Evolutionary conservation across 2,888 invertebrate species (phyloP).

Genomic region (Metellina segmentata): DNA sequence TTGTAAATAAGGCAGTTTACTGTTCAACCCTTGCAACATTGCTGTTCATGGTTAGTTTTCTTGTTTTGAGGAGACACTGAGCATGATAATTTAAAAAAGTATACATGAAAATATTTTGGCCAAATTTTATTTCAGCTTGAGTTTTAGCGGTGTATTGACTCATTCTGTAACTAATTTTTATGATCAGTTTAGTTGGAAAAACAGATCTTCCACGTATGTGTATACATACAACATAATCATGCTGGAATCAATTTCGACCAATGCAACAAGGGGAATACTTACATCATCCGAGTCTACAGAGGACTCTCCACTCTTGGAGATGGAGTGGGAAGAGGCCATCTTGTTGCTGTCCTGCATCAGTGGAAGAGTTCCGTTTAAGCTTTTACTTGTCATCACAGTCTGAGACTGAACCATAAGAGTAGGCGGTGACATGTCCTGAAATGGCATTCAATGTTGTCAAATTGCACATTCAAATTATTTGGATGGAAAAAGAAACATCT

Average conservation of each 20-base stretch:
- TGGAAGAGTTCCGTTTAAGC: slow-evolving; percentile 44
- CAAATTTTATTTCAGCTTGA: background rate
- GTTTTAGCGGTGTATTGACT: background rate
- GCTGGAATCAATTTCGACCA: background rate
- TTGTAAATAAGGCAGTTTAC: too few species aligned
- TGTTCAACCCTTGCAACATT: too few species aligned
- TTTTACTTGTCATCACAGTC: slow-evolving; percentile 64
- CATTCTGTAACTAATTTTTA: background rate
- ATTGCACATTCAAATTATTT: too few species aligned
- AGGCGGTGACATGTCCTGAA: slow-evolving; percentile 55
- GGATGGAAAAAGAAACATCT: too few species aligned
- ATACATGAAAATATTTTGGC: background rate
- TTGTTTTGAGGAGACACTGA: too few species aligned
- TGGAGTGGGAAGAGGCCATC: background rate
- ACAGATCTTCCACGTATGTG: background rate
- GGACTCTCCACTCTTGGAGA: slow-evolving; percentile 47
- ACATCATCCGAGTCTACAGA: slow-evolving; percentile 72
- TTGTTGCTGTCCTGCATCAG: slow-evolving; percentile 41
- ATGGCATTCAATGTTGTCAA: too few species aligned
- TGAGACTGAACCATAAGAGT: slow-evolving; percentile 61
- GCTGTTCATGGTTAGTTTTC: too few species aligned
- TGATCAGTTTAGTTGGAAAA: background rate
- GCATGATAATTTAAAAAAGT: background rate
- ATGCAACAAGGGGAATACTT: background rate
- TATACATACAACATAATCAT: background rate